These are phyloP conservation scores for Brachionus paranguensis DNA, from an alignment of 1,140 invertebrate genomes.

Conservation along the genomic window DNA sequence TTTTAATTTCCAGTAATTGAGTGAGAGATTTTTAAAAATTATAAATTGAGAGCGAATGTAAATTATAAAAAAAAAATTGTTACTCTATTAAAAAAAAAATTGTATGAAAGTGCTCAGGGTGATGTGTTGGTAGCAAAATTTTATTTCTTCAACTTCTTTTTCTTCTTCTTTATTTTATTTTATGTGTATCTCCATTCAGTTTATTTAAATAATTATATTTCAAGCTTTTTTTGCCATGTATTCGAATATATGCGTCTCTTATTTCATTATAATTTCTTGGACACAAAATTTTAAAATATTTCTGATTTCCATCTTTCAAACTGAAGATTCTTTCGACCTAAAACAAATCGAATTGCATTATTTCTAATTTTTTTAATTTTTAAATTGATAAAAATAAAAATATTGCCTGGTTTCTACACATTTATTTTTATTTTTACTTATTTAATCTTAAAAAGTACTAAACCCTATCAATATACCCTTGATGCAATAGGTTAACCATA, in stretches of 20 bases:
- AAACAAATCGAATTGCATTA: constrained; percentile 11
- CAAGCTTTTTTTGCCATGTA: neutral
- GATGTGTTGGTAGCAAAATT: neutral
- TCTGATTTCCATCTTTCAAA: neutral
- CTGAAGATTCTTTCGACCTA: neutral
- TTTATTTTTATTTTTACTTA: neutral
- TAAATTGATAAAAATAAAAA: constrained; percentile 18
- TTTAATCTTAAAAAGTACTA: too few species aligned
- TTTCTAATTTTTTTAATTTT: neutral
- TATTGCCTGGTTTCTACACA: neutral
- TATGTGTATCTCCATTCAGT: neutral
- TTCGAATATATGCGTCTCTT: neutral
- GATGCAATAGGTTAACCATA: too few species aligned
- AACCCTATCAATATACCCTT: too few species aligned
- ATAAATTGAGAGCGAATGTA: constrained; percentile 23
- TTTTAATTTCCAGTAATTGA: neutral
- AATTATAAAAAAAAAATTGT: constrained; percentile 3
- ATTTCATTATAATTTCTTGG: neutral
- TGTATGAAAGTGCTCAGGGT: constrained; percentile 32
- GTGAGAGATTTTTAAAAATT: constrained; percentile 14
- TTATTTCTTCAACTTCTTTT: neutral
- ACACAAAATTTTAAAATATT: neutral
- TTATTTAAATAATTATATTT: neutral
- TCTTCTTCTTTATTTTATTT: neutral
- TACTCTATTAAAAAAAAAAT: neutral